Percentiles rank a stretch among this genome's conserved stretches.
phyloP scores from a whole-genome alignment of 2,797 vertebrate genomes.

The Myotis planiceps region DNA sequence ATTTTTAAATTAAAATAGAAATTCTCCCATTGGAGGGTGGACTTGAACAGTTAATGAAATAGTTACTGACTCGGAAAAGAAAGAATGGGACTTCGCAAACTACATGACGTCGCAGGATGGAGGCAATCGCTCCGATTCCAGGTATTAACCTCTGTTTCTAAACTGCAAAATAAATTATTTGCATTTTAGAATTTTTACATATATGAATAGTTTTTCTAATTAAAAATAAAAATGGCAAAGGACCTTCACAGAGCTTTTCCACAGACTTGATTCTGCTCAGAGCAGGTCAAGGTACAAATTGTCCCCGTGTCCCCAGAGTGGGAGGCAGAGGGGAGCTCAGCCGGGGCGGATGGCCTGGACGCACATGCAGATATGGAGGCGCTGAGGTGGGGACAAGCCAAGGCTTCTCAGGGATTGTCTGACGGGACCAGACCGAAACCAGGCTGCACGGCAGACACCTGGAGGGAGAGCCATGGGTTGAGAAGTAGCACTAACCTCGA shows the following conservation, averaged over 20 bases:
- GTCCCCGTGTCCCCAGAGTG: neutral
- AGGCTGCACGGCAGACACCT: neutral
- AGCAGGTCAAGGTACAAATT: neutral
- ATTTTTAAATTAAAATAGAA: slow-evolving; percentile 53
- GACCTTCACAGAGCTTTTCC: neutral
- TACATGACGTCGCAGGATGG: neutral
- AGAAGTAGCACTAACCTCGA: neutral
- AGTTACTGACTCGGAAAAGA: neutral
- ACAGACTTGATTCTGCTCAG: neutral
- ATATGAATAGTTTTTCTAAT: neutral
- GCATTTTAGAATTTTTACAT: neutral
- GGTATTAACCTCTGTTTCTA: neutral
- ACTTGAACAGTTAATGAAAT: neutral
- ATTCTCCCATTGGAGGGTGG: neutral
- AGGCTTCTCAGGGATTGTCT: neutral
- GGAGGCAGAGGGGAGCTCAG: neutral
- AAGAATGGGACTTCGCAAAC: neutral
- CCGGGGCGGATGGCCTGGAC: neutral
- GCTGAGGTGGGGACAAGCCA: neutral
- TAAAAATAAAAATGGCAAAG: neutral
- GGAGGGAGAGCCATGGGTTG: accelerated
- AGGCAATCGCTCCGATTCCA: neutral
- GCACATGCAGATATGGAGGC: neutral
- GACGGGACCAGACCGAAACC: neutral
- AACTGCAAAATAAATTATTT: neutral